These are phyloP conservation scores for Prorops nasuta DNA, from an alignment of 1,140 invertebrate species.

Conservation along the genomic window DNA sequence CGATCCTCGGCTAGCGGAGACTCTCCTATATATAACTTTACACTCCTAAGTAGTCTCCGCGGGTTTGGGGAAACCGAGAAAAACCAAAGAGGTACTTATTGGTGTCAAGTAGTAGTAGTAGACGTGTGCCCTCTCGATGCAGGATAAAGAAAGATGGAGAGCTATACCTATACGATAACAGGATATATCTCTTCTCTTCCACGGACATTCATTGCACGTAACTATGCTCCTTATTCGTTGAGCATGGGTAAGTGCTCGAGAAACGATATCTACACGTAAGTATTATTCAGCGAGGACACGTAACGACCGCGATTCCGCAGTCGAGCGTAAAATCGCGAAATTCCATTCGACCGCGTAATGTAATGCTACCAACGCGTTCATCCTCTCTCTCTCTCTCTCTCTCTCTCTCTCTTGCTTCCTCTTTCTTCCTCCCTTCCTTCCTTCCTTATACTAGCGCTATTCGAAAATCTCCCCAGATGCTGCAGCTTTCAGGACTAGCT, in stretches of 20 bases:
- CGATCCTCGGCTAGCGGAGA: too few relatives aligned
- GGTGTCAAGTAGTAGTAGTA: too few relatives aligned
- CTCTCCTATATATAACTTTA: too few relatives aligned
- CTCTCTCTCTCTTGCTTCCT: background rate
- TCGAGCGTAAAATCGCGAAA: conserved; percentile 29
- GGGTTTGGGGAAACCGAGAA: too few relatives aligned
- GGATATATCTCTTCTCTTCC: conserved; percentile 23
- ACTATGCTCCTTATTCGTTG: conserved; percentile 24
- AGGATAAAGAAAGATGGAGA: background rate
- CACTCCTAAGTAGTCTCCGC: too few relatives aligned
- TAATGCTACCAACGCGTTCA: background rate
- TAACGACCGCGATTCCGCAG: conserved; percentile 19
- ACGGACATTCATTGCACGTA: conserved; percentile 27
- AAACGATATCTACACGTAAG: conserved; percentile 13
- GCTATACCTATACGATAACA: conserved; percentile 16
- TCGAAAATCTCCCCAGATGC: too few relatives aligned
- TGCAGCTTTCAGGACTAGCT: too few relatives aligned
- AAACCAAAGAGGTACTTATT: too few relatives aligned
- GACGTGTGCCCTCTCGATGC: too few relatives aligned
- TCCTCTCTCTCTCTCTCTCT: background rate
- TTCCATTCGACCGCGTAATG: conserved; percentile 17
- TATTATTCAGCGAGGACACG: conserved; percentile 24
- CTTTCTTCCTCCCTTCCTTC: background rate
- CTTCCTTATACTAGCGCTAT: background rate
- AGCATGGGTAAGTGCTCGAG: conserved; percentile 8